phyloP scores from a whole-genome alignment of 2,797 vertebrate species.

The Danio choprae region DNA sequence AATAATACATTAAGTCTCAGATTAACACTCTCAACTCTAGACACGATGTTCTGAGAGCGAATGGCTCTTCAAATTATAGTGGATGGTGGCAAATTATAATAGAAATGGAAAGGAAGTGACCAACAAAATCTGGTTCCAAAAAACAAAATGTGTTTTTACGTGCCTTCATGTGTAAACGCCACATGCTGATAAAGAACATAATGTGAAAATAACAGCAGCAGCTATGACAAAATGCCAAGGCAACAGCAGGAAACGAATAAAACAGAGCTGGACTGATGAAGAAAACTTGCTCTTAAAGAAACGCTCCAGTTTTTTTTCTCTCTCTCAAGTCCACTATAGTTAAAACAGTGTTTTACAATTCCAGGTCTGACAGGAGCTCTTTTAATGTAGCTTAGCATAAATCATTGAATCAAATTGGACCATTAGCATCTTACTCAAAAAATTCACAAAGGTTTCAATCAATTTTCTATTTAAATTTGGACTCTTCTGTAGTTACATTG shows the following conservation, averaged over 20 bases:
- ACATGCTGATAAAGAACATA: background rate
- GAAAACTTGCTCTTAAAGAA: background rate
- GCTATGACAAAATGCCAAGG: background rate
- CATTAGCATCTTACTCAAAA: too few species aligned
- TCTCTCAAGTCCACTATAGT: too few species aligned
- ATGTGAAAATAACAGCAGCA: background rate
- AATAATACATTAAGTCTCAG: slow-evolving; percentile 31
- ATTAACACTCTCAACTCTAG: slow-evolving; percentile 12
- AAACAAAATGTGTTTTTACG: background rate
- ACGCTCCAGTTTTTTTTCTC: too few species aligned
- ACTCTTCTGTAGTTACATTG: too few species aligned
- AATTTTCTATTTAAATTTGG: too few species aligned
- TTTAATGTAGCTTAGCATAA: too few species aligned
- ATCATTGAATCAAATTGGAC: too few species aligned
- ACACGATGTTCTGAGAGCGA: slow-evolving; percentile 1
- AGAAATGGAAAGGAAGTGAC: background rate
- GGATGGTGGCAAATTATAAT: background rate
- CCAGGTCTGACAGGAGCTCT: too few species aligned
- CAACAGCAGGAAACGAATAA: background rate
- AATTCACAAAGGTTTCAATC: too few species aligned
- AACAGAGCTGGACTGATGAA: background rate
- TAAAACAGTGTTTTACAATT: too few species aligned
- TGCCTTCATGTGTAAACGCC: background rate
- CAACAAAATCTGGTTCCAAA: background rate
- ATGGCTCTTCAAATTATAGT: background rate